Percentiles rank a stretch among this genome's conserved stretches.
These are phyloP conservation scores for Lithophane socia DNA, from an alignment of 2,888 invertebrate genomes.

Conservation along the genomic window DNA sequence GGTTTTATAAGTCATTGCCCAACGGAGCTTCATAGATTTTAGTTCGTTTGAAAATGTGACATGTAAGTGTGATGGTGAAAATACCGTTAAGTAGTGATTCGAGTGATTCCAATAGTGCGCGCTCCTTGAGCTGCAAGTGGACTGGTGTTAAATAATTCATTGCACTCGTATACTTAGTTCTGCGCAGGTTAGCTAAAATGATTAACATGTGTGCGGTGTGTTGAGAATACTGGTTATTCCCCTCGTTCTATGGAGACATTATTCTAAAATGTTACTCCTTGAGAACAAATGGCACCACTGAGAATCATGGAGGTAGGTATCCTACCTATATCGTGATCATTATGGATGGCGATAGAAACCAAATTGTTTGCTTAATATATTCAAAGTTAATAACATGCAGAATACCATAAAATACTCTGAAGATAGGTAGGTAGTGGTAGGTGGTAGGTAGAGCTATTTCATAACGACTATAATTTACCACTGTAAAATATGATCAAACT, in stretches of 20 bases:
- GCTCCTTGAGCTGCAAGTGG: constrained; percentile 25
- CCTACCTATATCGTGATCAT: constrained; percentile 15
- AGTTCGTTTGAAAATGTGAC: constrained; percentile 40
- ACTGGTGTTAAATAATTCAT: constrained; percentile 56
- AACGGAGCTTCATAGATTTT: constrained; percentile 61
- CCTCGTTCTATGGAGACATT: constrained; percentile 18
- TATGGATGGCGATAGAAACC: constrained; percentile 2
- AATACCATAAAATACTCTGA: constrained; percentile 31
- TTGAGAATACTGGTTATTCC: constrained; percentile 45
- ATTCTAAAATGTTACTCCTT: constrained; percentile 48
- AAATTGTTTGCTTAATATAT: constrained; percentile 30
- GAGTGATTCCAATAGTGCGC: constrained; percentile 31
- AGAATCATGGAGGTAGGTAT: constrained; percentile 41
- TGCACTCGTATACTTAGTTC: constrained; percentile 25
- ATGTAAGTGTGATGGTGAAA: constrained; percentile 12
- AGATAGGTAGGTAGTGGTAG: constrained; percentile 16
- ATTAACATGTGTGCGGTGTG: constrained; percentile 34
- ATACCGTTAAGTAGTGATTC: constrained; percentile 29
- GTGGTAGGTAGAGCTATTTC: constrained; percentile 18
- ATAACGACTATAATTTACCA: constrained; percentile 7
- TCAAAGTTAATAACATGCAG: constrained; percentile 11
- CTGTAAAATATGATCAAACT: constrained; percentile 2
- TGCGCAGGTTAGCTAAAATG: constrained; percentile 49
- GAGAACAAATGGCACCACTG: constrained; percentile 34
- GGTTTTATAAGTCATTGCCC: constrained; percentile 48